Percentiles rank a stretch among this genome's conserved stretches.
phyloP scores from a whole-genome alignment of 2,888 invertebrate genomes.

The Tuberolachnus salignus region DNA sequence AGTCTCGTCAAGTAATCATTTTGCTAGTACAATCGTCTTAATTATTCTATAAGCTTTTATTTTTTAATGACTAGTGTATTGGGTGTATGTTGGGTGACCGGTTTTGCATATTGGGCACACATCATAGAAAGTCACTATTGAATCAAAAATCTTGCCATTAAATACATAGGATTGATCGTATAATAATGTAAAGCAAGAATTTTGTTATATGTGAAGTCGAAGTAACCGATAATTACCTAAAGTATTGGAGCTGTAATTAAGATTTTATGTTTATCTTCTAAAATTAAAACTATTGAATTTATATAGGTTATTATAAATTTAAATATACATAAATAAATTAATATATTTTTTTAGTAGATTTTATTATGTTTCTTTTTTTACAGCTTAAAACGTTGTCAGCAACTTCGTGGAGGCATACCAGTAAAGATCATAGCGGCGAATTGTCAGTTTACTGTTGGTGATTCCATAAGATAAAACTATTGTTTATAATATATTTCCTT shows the following conservation, averaged over 20 bases:
- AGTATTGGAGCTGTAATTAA: neutral
- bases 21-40: too few species aligned
- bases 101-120: too few species aligned
- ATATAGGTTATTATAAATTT: neutral
- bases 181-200: too few species aligned
- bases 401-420: constrained; percentile 76
- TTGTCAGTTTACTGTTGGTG: constrained; percentile 83
- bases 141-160: too few species aligned
- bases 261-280: neutral
- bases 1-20: too few species aligned
- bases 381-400: constrained; percentile 79
- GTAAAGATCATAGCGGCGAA: constrained; percentile 72
- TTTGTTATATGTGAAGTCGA: too few species aligned
- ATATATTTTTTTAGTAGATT: neutral
- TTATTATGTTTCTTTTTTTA: constrained; percentile 60
- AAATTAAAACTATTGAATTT: too few species aligned
- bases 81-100: too few species aligned
- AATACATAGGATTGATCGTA: too few species aligned
- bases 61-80: too few species aligned
- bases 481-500: constrained; percentile 50
- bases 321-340: neutral
- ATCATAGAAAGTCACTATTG: too few species aligned
- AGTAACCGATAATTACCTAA: neutral
- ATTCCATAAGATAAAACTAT: constrained; percentile 60
- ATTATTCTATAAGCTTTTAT: too few species aligned